A percentile compares a stretch with the other conserved stretches of the same genome.
Evolutionary conservation across 2,113 vertebrate species (phyloP).

Genomic region (Sinocyclocheilus anophthalmus): DNA sequence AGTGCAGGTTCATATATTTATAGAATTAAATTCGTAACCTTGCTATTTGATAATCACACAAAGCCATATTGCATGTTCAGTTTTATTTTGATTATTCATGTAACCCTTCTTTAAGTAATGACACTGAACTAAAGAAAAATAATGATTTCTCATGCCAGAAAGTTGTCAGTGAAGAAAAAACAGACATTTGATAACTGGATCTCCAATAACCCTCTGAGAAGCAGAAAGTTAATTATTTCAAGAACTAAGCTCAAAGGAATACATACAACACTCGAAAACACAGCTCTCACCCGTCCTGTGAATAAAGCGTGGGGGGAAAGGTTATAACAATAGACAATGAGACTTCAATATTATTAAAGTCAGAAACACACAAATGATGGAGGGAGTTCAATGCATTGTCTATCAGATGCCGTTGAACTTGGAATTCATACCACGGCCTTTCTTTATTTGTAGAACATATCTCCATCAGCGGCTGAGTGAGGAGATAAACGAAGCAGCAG

Average conservation of each 20-base stretch:
- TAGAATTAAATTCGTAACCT: neutral
- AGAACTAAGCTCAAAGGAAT: neutral
- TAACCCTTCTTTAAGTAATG: neutral
- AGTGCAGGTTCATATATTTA: neutral
- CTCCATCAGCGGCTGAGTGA: slow-evolving; percentile 48
- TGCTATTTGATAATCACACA: too few species aligned
- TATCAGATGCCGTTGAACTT: slow-evolving; percentile 57
- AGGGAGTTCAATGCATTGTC: slow-evolving; percentile 23
- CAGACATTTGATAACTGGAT: neutral
- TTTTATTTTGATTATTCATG: too few species aligned
- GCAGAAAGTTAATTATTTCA: neutral
- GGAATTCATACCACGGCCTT: slow-evolving; percentile 42
- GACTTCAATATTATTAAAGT: neutral
- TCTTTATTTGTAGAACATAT: slow-evolving; percentile 49
- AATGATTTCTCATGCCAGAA: neutral
- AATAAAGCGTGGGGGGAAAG: neutral
- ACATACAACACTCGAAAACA: neutral
- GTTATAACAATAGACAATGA: neutral
- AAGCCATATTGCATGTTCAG: too few species aligned
- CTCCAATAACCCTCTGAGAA: neutral
- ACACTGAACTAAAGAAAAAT: neutral
- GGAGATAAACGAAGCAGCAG: slow-evolving; percentile 64
- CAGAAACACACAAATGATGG: slow-evolving; percentile 39
- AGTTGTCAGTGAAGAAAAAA: neutral
- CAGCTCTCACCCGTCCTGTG: neutral